phyloP scores from a whole-genome alignment of 2,113 vertebrate genomes.

The Osmerus mordax region DNA sequence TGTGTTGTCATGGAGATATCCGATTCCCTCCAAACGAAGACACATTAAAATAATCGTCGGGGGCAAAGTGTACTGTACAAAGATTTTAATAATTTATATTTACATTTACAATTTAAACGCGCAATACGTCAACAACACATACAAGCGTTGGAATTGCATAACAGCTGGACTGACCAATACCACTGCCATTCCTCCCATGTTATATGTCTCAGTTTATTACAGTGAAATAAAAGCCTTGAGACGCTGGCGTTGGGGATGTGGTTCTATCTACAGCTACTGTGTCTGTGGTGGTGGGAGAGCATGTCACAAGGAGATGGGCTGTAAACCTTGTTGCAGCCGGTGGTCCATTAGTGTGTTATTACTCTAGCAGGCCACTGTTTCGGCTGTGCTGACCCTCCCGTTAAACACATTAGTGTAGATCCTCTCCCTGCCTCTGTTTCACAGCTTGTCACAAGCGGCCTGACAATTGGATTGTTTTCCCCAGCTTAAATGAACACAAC shows the following conservation, averaged over 20 bases:
- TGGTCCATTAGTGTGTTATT: constrained; percentile 42
- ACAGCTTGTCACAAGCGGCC: constrained; percentile 36
- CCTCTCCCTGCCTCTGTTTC: constrained; percentile 27
- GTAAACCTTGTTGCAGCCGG: constrained; percentile 3
- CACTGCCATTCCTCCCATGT: too few species aligned
- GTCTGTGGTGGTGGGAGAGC: too few species aligned
- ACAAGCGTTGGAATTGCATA: too few species aligned
- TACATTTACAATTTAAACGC: too few species aligned
- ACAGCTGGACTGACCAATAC: too few species aligned
- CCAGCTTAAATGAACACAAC: constrained; percentile 47
- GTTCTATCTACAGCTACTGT: too few species aligned
- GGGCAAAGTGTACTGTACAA: constrained; percentile 9
- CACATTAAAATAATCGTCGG: constrained; percentile 33
- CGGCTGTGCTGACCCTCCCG: constrained; percentile 19
- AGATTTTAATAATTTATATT: too few species aligned
- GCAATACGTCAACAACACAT: too few species aligned
- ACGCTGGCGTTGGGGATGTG: too few species aligned
- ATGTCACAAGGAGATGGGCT: background rate
- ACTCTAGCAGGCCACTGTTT: constrained; percentile 26
- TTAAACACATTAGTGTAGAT: constrained; percentile 41
- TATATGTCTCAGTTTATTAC: too few species aligned
- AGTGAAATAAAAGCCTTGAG: too few species aligned
- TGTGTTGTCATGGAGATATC: constrained; percentile 43
- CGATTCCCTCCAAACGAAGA: constrained; percentile 38
- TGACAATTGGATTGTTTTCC: constrained; percentile 47